Evolutionary conservation across 1,140 invertebrate genomes (phyloP).

Genomic region (Papilio polyxenes): DNA sequence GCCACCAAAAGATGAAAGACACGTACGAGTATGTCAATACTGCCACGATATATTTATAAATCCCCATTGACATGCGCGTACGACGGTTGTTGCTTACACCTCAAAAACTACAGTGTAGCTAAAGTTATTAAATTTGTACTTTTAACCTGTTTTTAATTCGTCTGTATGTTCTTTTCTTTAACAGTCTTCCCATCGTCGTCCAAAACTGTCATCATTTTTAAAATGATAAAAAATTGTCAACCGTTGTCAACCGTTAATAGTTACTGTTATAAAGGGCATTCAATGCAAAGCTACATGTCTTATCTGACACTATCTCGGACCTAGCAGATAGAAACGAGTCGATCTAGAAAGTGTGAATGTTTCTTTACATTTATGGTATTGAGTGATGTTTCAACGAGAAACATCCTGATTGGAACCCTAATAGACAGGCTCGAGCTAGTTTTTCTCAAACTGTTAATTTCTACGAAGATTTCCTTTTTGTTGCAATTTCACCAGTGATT

Average conservation of each 20-base stretch:
- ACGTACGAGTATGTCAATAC: background rate
- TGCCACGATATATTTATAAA: background rate
- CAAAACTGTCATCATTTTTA: background rate
- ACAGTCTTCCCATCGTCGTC: background rate
- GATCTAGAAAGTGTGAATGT: constrained; percentile 33
- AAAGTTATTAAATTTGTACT: background rate
- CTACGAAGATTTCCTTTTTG: background rate
- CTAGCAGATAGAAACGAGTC: background rate
- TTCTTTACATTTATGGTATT: constrained; percentile 20
- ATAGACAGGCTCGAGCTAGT: background rate
- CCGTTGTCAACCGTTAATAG: background rate
- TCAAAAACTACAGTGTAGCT: background rate
- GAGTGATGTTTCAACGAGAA: background rate
- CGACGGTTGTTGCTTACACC: background rate
- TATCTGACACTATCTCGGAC: background rate
- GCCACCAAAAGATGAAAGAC: background rate
- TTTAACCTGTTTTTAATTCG: too few species aligned
- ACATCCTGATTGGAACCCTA: background rate
- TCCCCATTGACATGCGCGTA: background rate
- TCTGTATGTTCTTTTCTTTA: too few species aligned
- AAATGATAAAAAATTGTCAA: background rate
- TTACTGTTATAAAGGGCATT: constrained; percentile 19
- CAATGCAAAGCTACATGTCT: background rate
- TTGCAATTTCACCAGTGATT: background rate
- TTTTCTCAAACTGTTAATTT: background rate